Conservation (phyloP, 2,888 invertebrate genomes). For the Watsonalla binaria region DNA sequence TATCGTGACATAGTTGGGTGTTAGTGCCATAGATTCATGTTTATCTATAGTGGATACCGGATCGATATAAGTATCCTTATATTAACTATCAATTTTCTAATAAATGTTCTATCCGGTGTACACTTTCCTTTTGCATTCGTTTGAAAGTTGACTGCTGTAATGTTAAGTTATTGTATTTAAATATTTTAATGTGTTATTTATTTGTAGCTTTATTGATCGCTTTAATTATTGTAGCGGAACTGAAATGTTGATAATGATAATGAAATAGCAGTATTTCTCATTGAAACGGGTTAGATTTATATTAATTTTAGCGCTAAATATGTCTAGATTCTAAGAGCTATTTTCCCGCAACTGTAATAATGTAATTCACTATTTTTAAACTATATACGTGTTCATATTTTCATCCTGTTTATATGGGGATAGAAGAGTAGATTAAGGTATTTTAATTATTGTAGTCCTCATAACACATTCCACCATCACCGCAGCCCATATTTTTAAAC, state of each 20-base stretch:
- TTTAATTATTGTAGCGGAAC: constrained; percentile 58
- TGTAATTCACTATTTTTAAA: constrained; percentile 42
- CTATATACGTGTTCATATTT: constrained; percentile 48
- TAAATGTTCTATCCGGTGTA: constrained; percentile 23
- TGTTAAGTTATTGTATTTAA: constrained; percentile 77
- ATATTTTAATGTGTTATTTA: constrained; percentile 79
- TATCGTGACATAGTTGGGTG: constrained; percentile 42
- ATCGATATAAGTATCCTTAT: constrained; percentile 14
- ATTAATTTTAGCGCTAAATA: constrained; percentile 48
- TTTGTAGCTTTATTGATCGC: constrained; percentile 74
- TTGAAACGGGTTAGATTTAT: constrained; percentile 58
- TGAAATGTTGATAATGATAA: constrained; percentile 44
- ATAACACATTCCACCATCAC: constrained; percentile 51
- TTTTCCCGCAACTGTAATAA: constrained; percentile 35
- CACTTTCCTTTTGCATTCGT: constrained; percentile 41
- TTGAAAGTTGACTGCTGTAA: constrained; percentile 71
- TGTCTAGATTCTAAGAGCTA: constrained; percentile 33
- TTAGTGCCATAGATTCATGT: constrained; percentile 66
- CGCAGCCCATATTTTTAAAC: no score
- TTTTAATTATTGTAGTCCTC: constrained; percentile 20
- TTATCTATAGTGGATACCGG: constrained; percentile 30
- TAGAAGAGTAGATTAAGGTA: constrained; percentile 8
- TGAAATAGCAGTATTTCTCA: constrained; percentile 56
- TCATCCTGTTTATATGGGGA: constrained; percentile 32
- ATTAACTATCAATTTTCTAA: constrained; percentile 12